Evolutionary conservation across 2,113 vertebrate genomes (phyloP).

Genomic region (Boulengeromyrus knoepffleri): DNA sequence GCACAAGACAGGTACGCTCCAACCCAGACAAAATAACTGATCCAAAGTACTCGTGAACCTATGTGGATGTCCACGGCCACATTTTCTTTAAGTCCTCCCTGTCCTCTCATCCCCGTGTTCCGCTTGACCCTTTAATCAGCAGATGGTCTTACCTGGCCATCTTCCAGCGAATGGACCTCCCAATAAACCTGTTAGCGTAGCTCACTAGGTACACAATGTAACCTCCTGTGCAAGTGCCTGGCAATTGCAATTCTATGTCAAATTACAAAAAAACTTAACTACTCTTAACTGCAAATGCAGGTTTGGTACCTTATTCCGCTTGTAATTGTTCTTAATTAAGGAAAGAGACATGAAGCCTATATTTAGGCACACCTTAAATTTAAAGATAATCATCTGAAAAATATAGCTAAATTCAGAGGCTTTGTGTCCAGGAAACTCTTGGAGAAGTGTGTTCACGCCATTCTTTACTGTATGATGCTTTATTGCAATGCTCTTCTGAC

Average conservation of each 20-base stretch:
- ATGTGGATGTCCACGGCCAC: background rate
- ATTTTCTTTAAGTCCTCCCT: background rate
- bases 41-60: background rate
- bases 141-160: background rate
- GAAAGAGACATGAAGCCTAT: background rate
- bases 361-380: background rate
- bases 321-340: background rate
- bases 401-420: background rate
- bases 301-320: background rate
- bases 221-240: background rate
- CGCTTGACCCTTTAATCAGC: background rate
- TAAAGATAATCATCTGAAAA: background rate
- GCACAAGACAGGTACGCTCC: background rate
- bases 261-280: background rate
- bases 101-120: background rate
- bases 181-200: background rate
- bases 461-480: background rate
- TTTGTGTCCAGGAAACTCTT: background rate
- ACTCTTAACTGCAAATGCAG: background rate
- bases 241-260: background rate
- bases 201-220: background rate
- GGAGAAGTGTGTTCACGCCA: background rate
- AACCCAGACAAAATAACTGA: background rate
- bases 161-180: background rate
- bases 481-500: background rate